These are phyloP conservation scores for Hydrochoerus hydrochaeris DNA, from an alignment of 2,113 vertebrate genomes.

Conservation along the genomic window DNA sequence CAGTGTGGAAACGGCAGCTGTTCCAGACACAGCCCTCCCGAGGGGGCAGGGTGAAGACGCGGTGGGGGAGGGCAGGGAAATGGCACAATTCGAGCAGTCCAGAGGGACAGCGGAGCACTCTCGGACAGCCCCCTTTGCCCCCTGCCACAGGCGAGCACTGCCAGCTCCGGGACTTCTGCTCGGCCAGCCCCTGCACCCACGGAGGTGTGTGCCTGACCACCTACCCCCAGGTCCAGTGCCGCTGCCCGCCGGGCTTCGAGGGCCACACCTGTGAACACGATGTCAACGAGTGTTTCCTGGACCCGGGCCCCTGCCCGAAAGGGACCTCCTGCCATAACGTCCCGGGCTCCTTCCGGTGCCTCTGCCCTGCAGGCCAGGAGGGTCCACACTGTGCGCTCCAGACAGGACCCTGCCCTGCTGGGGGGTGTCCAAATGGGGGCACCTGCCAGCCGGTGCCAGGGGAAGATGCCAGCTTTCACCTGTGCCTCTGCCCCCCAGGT, in stretches of 20 bases:
- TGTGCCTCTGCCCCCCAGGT: conserved; percentile 82
- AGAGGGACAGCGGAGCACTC: too few species aligned
- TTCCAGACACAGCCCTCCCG: not conserved
- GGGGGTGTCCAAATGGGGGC: conserved; percentile 74
- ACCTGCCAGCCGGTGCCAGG: conserved; percentile 74
- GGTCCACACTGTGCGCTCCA: conserved; percentile 73
- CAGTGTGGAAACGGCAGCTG: not conserved
- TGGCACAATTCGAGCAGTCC: not conserved
- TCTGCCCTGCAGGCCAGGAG: conserved; percentile 70
- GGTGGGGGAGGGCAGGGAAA: not conserved
- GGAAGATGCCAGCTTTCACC: conserved; percentile 57
- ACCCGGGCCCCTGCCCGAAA: conserved; percentile 70
- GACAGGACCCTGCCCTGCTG: conserved; percentile 63
- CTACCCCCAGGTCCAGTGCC: conserved; percentile 82
- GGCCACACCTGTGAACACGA: conserved; percentile 80
- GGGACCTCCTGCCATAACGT: conserved; percentile 79
- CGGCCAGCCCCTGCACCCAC: conserved; percentile 81
- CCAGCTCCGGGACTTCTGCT: conserved; percentile 81
- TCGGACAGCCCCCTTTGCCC: not conserved
- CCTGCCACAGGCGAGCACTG: conserved; percentile 79
- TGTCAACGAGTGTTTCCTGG: conserved; percentile 81
- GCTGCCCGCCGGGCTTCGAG: conserved; percentile 78
- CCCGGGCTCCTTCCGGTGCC: conserved; percentile 81
- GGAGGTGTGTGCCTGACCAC: conserved; percentile 82
- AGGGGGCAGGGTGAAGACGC: too few species aligned